Conservation (phyloP, 2,888 invertebrate species). For the Unio delphinus region DNA sequence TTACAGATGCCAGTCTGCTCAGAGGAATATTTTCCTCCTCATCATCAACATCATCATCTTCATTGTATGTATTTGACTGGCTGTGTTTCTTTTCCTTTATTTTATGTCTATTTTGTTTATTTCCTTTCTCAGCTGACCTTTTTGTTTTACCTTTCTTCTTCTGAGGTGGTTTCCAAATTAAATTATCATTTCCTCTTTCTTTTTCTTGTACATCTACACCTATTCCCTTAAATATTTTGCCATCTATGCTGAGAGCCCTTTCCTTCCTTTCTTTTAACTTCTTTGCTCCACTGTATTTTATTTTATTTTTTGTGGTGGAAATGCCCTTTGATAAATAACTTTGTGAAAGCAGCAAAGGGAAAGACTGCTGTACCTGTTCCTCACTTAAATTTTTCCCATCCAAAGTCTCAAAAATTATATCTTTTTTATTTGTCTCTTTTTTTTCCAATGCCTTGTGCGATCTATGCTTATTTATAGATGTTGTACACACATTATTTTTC, state of each 20-base stretch:
- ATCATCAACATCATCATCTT: too few species aligned
- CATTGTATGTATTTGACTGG: too few species aligned
- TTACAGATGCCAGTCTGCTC: too few species aligned
- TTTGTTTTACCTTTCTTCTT: neutral
- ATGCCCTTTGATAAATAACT: too few species aligned
- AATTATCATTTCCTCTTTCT: neutral
- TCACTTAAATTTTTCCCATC: conserved; percentile 5
- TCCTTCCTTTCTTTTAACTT: conserved; percentile 1
- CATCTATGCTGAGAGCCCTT: conserved; percentile 1
- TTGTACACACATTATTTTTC: too few species aligned
- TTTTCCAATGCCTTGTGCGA: too few species aligned
- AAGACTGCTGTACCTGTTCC: conserved; percentile 5
- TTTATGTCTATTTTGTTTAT: too few species aligned
- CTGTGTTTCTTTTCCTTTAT: too few species aligned
- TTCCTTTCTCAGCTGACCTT: neutral
- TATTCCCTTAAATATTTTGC: conserved; percentile 3
- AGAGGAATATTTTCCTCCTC: too few species aligned
- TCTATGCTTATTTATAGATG: too few species aligned
- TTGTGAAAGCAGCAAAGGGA: neutral
- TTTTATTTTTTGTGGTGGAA: conserved; percentile 1
- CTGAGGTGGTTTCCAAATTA: neutral
- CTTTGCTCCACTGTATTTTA: neutral
- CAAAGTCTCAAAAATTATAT: conserved; percentile 13
- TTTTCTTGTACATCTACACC: neutral
- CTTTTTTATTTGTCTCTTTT: too few species aligned